phyloP scores from a whole-genome alignment of 1,140 invertebrate genomes.

The Caerostris darwini region DNA sequence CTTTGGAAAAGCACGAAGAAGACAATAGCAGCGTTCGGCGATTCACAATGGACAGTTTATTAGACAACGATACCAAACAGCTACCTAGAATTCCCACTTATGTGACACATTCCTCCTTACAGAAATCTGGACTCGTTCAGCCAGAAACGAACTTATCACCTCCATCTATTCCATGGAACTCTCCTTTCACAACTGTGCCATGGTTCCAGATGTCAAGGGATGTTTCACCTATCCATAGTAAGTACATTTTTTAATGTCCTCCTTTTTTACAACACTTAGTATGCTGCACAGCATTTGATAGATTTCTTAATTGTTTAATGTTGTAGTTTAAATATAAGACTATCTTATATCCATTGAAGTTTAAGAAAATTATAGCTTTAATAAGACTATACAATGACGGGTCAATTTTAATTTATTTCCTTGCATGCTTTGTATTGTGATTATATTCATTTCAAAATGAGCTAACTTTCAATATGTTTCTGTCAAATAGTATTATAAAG shows the following conservation, averaged over 20 bases:
- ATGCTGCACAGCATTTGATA: too few relatives aligned
- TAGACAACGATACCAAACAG: conserved; percentile 16
- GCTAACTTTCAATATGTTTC: too few relatives aligned
- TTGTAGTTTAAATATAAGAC: too few relatives aligned
- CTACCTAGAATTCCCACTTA: not conserved
- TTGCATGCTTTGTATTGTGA: too few relatives aligned
- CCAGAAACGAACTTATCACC: conserved; percentile 6
- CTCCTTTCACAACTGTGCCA: conserved; percentile 28
- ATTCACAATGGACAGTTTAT: conserved; percentile 51
- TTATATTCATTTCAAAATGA: too few relatives aligned
- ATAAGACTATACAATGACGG: too few relatives aligned
- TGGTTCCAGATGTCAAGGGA: conserved; percentile 67
- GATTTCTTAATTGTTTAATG: too few relatives aligned
- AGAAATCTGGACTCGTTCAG: conserved; percentile 1
- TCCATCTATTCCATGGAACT: not conserved
- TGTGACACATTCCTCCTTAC: not conserved
- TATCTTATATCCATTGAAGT: too few relatives aligned
- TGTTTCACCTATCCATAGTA: conserved; percentile 63
- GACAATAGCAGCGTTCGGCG: not conserved
- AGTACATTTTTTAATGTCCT: not conserved
- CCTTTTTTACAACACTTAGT: too few relatives aligned
- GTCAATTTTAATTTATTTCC: too few relatives aligned
- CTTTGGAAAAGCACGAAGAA: not conserved
- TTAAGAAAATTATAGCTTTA: too few relatives aligned
- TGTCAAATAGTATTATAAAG: too few relatives aligned